Base-by-base conservation (phyloP, 2,797 vertebrate genomes). In the Psittacula echo region DNA sequence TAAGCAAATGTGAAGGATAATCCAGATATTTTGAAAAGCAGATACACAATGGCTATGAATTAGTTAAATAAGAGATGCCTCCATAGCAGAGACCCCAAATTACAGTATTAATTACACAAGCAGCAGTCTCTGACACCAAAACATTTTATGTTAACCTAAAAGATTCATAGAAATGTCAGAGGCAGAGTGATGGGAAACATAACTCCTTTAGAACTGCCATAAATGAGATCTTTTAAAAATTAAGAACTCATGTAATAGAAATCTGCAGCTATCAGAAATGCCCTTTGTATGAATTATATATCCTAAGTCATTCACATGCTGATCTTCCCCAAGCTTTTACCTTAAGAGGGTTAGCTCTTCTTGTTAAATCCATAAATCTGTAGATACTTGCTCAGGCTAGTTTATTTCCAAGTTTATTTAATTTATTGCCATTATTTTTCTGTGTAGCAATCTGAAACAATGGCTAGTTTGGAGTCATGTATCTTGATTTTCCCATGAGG, bases 401-500 rank as follows among this genome's bases (percentile, higher is more conserved):
- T 41, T 80, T 62, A 65, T 65, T 79, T 84, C 56, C 73, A 84
- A 44, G 18, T 60, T 74, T 68, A 34, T 56, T 72, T 61, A 54
- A 61, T 53, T 68, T 56, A 54, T 61, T 61, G 47, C 51, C 39
- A 23, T 45, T 68, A 24, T 30, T 47, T 80, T 79, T 67, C 58
- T 66, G 37, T 72, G 47, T 56, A 53, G 61, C 61, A 51, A 0
- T 76, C 61, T 39, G 39, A 73, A 76, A 66, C 76, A 68, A 10
- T 51, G 48, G 53, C 34, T 81, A 64, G 24, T 58, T 82, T 85
- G 34, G 30, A 73, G 47, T 64, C 27, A 3, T 13, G 26, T 89
- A 73, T 77, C 85, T 82, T 44, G 66, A 89, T 85, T 85, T 94
- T 91, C 61, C 71, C 60, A 44, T 64, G 71, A 77, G 81, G 89